Conservation (phyloP, 2,797 vertebrate genomes). For the Sebastes hubbsi region DNA sequence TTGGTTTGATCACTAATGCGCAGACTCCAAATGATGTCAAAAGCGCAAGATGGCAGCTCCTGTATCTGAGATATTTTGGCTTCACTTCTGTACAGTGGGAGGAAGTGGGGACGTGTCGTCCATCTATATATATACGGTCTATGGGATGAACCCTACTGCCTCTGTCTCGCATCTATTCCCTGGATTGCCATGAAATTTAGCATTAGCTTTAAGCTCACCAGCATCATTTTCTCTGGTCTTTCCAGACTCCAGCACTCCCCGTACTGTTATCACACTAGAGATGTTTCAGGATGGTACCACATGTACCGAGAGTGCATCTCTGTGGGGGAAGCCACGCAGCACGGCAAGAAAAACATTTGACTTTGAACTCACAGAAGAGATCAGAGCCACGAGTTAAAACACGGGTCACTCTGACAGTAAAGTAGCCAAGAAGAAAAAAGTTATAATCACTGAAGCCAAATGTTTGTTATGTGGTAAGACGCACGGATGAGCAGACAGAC, state of each 20-base stretch:
- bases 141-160: too few relatives aligned
- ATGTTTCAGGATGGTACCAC: constrained; percentile 34
- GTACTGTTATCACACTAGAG: constrained; percentile 16
- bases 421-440: not conserved
- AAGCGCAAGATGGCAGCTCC: too few relatives aligned
- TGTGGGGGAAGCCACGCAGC: constrained; percentile 3
- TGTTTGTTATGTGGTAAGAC: not conserved
- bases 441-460: not conserved
- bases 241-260: not conserved
- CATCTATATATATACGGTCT: too few relatives aligned
- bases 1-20: too few relatives aligned
- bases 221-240: not conserved
- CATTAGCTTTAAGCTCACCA: not conserved
- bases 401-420: constrained; percentile 20
- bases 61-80: too few relatives aligned
- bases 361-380: constrained; percentile 23
- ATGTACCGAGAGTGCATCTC: constrained; percentile 33
- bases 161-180: too few relatives aligned
- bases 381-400: constrained; percentile 41
- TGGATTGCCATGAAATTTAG: too few relatives aligned
- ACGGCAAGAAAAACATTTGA: constrained; percentile 32
- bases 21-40: too few relatives aligned
- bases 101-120: accelerated
- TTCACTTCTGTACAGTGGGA: too few relatives aligned
- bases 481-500: constrained; percentile 8